Conservation (phyloP, 2,797 vertebrate species). For the Sylvilagus floridanus region DNA sequence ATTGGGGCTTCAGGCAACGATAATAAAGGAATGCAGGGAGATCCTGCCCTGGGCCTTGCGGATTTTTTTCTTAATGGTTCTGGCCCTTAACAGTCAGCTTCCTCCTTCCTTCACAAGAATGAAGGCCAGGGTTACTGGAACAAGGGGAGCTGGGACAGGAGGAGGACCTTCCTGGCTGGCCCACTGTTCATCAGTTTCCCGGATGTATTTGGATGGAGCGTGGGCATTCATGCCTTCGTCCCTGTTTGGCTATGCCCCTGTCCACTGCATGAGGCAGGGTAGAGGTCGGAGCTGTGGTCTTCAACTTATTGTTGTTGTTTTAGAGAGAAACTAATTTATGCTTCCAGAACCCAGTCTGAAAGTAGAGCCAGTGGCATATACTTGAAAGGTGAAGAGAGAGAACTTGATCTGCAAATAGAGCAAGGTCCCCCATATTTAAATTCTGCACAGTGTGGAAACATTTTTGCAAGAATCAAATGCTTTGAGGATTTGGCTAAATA, state of each 20-base stretch:
- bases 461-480: neutral
- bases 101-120: slow-evolving; percentile 73
- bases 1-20: neutral
- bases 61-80: slow-evolving; percentile 76
- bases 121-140: neutral
- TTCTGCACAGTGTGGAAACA: neutral
- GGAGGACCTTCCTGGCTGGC: neutral
- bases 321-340: slow-evolving; percentile 14
- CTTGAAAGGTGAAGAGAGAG: neutral
- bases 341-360: slow-evolving; percentile 7
- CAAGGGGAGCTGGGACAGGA: neutral
- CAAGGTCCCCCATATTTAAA: neutral
- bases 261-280: neutral
- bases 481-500: slow-evolving; percentile 55
- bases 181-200: neutral
- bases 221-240: neutral
- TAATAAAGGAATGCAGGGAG: neutral
- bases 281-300: neutral
- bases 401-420: slow-evolving; percentile 53
- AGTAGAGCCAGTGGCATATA: neutral
- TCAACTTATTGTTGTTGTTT: neutral
- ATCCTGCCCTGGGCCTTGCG: slow-evolving; percentile 84
- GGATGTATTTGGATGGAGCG: neutral
- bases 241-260: neutral
- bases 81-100: slow-evolving; percentile 82